These are phyloP conservation scores for Macrosiphum euphorbiae DNA, from an alignment of 2,888 invertebrate genomes.

Conservation along the genomic window DNA sequence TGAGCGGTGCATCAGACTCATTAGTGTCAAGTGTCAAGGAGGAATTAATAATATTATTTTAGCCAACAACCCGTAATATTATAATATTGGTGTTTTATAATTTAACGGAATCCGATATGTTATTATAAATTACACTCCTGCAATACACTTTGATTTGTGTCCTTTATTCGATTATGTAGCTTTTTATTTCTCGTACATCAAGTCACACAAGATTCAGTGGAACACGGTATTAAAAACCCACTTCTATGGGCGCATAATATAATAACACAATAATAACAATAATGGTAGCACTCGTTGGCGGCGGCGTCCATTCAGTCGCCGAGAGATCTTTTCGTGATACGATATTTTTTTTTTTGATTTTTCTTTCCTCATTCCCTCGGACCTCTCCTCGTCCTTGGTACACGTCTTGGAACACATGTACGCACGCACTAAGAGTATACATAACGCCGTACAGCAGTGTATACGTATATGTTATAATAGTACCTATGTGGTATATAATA, in stretches of 20 bases:
- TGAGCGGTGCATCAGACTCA: neutral
- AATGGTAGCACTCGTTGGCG: conserved; percentile 22
- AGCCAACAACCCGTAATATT: neutral
- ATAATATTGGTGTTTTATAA: neutral
- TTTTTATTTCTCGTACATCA: neutral
- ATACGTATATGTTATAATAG: neutral
- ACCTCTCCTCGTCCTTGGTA: neutral
- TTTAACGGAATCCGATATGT: neutral
- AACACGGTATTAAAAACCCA: neutral
- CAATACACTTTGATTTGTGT: neutral
- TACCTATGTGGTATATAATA: neutral
- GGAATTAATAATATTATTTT: neutral
- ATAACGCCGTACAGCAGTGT: neutral
- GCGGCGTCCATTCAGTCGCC: conserved; percentile 33
- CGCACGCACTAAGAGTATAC: neutral
- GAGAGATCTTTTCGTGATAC: conserved; percentile 31
- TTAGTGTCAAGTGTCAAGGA: neutral
- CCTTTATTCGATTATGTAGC: neutral
- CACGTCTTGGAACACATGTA: neutral
- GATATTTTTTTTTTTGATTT: conserved; percentile 11
- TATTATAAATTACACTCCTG: neutral
- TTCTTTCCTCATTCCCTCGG: neutral
- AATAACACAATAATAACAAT: conserved; percentile 31
- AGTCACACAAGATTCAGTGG: neutral
- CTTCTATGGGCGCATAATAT: conserved; percentile 5